phyloP scores from a whole-genome alignment of 1,140 invertebrate species.

The Homalodisca vitripennis region DNA sequence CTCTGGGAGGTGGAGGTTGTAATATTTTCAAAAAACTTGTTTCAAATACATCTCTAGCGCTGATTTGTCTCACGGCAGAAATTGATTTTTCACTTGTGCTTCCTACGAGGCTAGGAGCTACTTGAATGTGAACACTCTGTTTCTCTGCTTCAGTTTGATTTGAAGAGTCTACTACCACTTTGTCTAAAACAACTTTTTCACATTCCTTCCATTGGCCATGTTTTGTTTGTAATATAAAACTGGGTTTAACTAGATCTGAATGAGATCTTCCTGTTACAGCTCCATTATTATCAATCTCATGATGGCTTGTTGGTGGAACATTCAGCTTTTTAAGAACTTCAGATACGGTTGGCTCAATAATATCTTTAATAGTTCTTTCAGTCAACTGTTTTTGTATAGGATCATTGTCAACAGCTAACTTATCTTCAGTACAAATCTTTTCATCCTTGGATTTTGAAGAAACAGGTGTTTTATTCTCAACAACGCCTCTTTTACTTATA shows the following conservation, averaged over 20 bases:
- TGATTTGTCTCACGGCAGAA: neutral
- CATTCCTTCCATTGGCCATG: neutral
- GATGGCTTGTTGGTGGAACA: neutral
- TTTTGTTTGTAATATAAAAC: constrained; percentile 7
- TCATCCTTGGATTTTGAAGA: too few relatives aligned
- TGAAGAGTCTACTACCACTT: neutral
- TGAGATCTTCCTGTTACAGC: neutral
- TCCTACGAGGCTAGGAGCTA: neutral
- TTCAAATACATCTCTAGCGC: neutral
- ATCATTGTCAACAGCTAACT: too few relatives aligned
- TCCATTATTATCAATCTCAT: neutral
- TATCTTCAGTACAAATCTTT: too few relatives aligned
- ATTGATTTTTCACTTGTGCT: neutral
- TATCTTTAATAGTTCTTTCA: neutral
- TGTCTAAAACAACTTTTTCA: neutral
- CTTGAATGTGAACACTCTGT: neutral
- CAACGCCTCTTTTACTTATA: too few relatives aligned
- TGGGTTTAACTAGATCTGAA: neutral
- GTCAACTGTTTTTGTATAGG: neutral
- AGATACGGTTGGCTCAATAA: constrained; percentile 11
- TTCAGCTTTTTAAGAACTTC: constrained; percentile 1
- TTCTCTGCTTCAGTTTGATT: constrained; percentile 17
- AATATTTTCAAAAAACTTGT: neutral
- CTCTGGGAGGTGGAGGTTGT: neutral
- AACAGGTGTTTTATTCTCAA: too few relatives aligned